phyloP scores from a whole-genome alignment of 2,113 vertebrate genomes.

The Tetrax tetrax region DNA sequence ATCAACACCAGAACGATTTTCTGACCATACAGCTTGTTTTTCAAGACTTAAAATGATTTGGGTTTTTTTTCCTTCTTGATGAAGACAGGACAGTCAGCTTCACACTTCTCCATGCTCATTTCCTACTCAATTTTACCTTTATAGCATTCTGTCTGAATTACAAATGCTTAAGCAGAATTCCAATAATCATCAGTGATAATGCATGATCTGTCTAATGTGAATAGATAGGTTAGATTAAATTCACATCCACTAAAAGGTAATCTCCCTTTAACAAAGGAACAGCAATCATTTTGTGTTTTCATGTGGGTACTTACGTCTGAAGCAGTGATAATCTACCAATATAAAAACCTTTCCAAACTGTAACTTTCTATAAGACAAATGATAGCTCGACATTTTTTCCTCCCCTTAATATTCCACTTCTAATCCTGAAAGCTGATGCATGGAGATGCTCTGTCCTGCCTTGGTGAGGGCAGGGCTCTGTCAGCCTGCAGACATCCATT shows the following conservation, averaged over 20 bases:
- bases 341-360: not conserved
- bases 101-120: not conserved
- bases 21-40: not conserved
- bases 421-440: not conserved
- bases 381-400: not conserved
- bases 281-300: not conserved
- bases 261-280: not conserved
- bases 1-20: not conserved
- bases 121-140: constrained; percentile 19
- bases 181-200: constrained; percentile 13
- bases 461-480: not conserved
- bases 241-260: constrained; percentile 14
- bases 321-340: not conserved
- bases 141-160: not conserved
- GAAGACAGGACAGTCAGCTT: not conserved
- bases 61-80: not conserved
- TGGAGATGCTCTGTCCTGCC: not conserved
- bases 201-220: not conserved
- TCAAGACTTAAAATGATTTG: not conserved
- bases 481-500: constrained; percentile 13
- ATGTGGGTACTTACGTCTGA: not conserved
- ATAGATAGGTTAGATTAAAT: constrained; percentile 19
- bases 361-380: not conserved
- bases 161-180: not conserved
- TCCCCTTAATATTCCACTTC: not conserved